Conservation (phyloP, 2,888 invertebrate species). For the Tipula confusa region DNA sequence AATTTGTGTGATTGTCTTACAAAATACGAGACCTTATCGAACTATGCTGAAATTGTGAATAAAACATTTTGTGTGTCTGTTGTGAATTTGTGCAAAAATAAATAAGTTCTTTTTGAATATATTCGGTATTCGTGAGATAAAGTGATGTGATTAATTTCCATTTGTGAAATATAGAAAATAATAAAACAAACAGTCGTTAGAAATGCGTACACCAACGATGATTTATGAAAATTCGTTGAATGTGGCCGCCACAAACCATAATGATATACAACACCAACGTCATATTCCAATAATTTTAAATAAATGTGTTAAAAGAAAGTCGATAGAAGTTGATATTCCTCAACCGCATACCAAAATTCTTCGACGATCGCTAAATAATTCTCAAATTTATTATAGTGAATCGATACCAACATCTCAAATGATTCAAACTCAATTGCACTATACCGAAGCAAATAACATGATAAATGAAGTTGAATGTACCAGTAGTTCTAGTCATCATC, state of each 20-base stretch:
- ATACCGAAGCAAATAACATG: background rate
- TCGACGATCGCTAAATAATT: background rate
- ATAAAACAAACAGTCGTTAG: background rate
- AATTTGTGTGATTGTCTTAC: background rate
- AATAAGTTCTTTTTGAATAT: background rate
- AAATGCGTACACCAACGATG: constrained; percentile 7
- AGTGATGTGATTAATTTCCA: background rate
- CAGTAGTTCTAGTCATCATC: background rate
- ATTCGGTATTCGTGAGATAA: background rate
- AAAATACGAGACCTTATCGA: background rate
- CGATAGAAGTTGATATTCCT: background rate
- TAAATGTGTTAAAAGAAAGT: constrained; percentile 27
- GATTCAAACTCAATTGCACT: background rate
- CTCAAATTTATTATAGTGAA: constrained; percentile 3
- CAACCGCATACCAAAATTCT: background rate
- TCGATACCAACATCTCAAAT: background rate
- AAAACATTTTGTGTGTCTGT: background rate
- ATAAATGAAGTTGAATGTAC: background rate
- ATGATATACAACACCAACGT: background rate
- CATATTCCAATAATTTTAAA: constrained; percentile 27
- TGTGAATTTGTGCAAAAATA: background rate
- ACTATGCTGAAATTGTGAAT: background rate
- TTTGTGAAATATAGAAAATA: background rate
- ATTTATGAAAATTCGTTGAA: background rate
- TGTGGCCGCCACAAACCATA: background rate